Percentiles rank a stretch among this genome's conserved stretches.
Conservation (phyloP, 1,140 invertebrate species). For the Scaptomyza graminum region DNA sequence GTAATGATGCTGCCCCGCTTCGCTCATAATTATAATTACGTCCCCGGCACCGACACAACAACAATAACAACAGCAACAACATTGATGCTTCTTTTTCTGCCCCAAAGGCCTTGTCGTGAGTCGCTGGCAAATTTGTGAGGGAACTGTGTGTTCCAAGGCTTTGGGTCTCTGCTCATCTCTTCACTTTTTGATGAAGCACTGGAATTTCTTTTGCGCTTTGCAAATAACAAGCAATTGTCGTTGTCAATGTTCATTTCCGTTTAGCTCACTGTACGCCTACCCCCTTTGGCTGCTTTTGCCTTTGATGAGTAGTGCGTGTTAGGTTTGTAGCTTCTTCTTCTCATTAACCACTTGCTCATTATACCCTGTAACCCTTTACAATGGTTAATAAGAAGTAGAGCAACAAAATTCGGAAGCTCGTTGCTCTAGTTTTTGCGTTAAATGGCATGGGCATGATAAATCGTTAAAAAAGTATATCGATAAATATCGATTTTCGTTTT, state of each 20-base stretch:
- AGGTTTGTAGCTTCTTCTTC: slow-evolving; percentile 34
- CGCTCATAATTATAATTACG: slow-evolving; percentile 81
- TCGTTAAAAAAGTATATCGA: too few relatives aligned
- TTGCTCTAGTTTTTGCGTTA: too few relatives aligned
- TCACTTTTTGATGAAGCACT: slow-evolving; percentile 54
- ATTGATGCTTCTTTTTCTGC: slow-evolving; percentile 3
- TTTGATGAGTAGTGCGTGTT: slow-evolving; percentile 35
- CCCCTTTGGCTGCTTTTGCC: too few relatives aligned
- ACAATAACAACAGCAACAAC: neutral
- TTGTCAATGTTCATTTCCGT: slow-evolving; percentile 82
- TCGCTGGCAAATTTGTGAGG: neutral
- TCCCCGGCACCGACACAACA: slow-evolving; percentile 26
- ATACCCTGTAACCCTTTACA: neutral
- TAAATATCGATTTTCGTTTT: too few relatives aligned
- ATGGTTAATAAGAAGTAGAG: neutral
- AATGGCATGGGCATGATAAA: too few relatives aligned
- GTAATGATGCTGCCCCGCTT: slow-evolving; percentile 69
- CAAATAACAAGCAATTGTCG: slow-evolving; percentile 82
- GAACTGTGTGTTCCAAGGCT: slow-evolving; percentile 26
- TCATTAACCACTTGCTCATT: neutral
- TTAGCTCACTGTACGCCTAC: slow-evolving; percentile 37
- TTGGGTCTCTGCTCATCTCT: slow-evolving; percentile 14
- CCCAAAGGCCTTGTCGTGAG: slow-evolving; percentile 38
- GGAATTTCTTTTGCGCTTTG: slow-evolving; percentile 70
- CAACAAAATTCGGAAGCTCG: too few relatives aligned